Evolutionary conservation across 92 coral and sea anemone genomes (phyloP), one percentile per base, ranked within the genome.

Genomic region (Siderastrea radians): DNA sequence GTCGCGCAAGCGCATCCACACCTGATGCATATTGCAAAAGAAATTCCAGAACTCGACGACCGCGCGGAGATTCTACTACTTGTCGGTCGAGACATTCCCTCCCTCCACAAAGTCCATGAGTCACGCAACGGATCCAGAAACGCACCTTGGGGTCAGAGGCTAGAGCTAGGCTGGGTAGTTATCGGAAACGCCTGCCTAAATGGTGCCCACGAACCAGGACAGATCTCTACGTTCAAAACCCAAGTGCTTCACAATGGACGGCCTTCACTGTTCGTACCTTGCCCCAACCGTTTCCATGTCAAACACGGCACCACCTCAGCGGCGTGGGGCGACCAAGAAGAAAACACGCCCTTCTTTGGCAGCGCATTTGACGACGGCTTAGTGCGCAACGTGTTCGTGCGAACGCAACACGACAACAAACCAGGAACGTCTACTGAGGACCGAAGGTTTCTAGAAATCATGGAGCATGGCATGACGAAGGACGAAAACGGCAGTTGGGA

Each of bases 101-200:
- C 87, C 2, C 92, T 90, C 0, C 96, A 87, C 78, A 91, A 93
- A 75, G 83, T 91, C 46, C 90, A 88, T 72, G 76, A 93, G 72
- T 89, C 88, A 4, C 87, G 77, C 69, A 91, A 91, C 49, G 92
- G 92, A 45, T 57, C 82, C 19, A 61, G 85, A 16, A 60, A 88
- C 55, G 90, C 92, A 2, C 95, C 92, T 9, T 68, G 88, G 91
- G 89, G 79, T 9, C 91, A 90, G 74, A 71, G 84, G 13, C 71
- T 93, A n/a, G 93, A 90, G 73, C 78, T 89, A 5, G 93, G 95
- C 15, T 92, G 91, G 93, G 91, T 85, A 49, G 86, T 85, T 0
- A 46, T 90, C 11, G 93, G 91, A 10, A 82, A 93, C 46, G 50
- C 89, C 17, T 90, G 96, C 49, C 86, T 92, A 19, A 81, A 89